These are phyloP conservation scores for Merodon equestris DNA, from an alignment of 2,888 invertebrate genomes.

Conservation along the genomic window DNA sequence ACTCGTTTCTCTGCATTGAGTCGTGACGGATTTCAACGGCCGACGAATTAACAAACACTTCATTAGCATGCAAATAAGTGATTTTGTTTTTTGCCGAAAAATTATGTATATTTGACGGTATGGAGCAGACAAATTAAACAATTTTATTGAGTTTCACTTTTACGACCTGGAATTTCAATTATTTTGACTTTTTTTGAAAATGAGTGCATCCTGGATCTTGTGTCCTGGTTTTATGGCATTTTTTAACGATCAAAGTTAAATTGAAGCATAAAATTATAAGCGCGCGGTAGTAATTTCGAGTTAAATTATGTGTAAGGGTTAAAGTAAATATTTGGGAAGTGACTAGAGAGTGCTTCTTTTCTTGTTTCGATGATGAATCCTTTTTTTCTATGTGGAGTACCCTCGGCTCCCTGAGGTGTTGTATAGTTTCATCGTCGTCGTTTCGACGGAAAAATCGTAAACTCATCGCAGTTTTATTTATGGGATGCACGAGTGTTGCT, in stretches of 20 bases:
- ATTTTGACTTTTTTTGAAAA: constrained; percentile 32
- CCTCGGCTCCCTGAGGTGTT: constrained; percentile 56
- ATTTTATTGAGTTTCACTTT: constrained; percentile 59
- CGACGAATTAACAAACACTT: constrained; percentile 34
- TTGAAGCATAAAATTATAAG: constrained; percentile 68
- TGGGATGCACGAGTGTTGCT: constrained; percentile 1
- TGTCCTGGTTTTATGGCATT: constrained; percentile 40
- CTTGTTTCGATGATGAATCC: neutral
- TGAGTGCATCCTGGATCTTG: constrained; percentile 35
- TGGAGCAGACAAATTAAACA: constrained; percentile 65
- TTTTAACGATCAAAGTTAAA: constrained; percentile 68
- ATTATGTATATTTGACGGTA: constrained; percentile 13
- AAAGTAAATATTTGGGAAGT: constrained; percentile 63
- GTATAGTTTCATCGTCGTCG: constrained; percentile 44
- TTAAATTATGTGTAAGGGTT: constrained; percentile 69
- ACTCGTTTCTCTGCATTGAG: neutral
- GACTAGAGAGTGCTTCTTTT: constrained; percentile 16
- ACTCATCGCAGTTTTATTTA: constrained; percentile 20
- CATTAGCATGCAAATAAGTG: constrained; percentile 58
- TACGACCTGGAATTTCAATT: constrained; percentile 60
- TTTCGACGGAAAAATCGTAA: constrained; percentile 34
- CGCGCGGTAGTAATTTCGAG: constrained; percentile 63
- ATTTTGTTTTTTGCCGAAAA: constrained; percentile 24
- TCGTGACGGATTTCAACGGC: constrained; percentile 17
- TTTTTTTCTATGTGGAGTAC: constrained; percentile 13